phyloP scores from a whole-genome alignment of 2,113 vertebrate genomes.

The Tachuris rubrigastra region DNA sequence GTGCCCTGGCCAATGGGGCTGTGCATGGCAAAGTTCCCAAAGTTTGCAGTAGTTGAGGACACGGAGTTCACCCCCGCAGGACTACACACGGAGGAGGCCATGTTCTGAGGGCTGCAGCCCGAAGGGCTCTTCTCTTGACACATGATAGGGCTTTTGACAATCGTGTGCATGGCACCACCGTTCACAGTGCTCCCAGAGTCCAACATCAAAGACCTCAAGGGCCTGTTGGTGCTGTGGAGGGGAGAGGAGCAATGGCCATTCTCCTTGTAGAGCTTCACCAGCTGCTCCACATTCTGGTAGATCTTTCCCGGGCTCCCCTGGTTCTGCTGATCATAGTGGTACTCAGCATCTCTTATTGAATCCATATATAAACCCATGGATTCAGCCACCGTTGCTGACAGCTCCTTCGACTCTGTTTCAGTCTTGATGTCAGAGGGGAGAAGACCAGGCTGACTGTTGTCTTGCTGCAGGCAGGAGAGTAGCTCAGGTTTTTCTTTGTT shows the following conservation, averaged over 20 bases:
- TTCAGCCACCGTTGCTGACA: constrained; percentile 94
- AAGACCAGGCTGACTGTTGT: constrained; percentile 79
- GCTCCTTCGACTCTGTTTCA: constrained; percentile 94
- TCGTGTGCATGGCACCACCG: constrained; percentile 74
- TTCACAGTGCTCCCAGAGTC: constrained; percentile 77
- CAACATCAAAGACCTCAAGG: constrained; percentile 72
- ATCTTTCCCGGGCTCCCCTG: constrained; percentile 85
- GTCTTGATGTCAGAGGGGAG: constrained; percentile 85
- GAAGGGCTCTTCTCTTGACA: constrained; percentile 81
- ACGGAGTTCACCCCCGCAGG: constrained; percentile 86
- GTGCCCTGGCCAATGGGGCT: constrained; percentile 86
- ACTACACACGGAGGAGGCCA: constrained; percentile 79
- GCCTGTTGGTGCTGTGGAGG: constrained; percentile 60
- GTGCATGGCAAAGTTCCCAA: constrained; percentile 80
- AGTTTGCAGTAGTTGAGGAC: constrained; percentile 89
- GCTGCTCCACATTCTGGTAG: constrained; percentile 83
- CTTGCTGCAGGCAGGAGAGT: constrained; percentile 81
- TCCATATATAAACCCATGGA: constrained; percentile 99
- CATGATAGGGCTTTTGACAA: constrained; percentile 74
- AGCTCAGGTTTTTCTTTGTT: constrained; percentile 85
- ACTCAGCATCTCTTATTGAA: constrained; percentile 90
- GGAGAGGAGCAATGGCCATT: constrained; percentile 75
- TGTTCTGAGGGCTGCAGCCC: constrained; percentile 85
- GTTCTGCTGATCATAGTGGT: constrained; percentile 84
- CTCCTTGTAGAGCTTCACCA: constrained; percentile 82